phyloP scores from a whole-genome alignment of 2,888 invertebrate species.

The Ferrisia virgata region DNA sequence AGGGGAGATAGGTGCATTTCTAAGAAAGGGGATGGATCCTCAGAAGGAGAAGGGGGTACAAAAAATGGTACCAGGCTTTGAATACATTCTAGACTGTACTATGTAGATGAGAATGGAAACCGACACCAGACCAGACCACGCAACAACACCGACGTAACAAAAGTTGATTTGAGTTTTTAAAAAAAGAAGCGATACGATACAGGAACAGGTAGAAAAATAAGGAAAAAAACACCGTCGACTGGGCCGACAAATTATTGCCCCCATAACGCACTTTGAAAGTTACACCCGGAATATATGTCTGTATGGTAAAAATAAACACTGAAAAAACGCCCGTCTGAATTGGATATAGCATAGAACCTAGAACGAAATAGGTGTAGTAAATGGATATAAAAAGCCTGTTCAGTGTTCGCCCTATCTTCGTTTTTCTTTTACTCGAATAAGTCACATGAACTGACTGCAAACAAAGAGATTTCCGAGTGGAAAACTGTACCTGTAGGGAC shows the following conservation, averaged over 20 bases:
- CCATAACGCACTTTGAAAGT: conserved; percentile 28
- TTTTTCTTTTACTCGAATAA: background rate
- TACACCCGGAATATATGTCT: background rate
- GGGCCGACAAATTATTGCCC: conserved; percentile 27
- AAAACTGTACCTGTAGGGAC: background rate
- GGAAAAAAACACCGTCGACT: conserved; percentile 29
- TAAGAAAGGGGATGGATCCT: no score
- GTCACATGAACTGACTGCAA: background rate
- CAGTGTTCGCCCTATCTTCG: background rate
- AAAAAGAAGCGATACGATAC: background rate
- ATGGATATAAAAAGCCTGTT: conserved; percentile 18
- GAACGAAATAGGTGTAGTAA: conserved; percentile 18
- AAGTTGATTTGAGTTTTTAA: conserved; percentile 22
- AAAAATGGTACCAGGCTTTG: no score
- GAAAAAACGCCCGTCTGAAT: background rate
- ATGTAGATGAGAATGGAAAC: no score
- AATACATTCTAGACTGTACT: no score
- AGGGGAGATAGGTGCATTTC: no score
- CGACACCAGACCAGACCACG: background rate
- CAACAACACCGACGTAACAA: background rate
- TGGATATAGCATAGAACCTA: background rate
- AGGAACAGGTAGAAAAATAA: background rate
- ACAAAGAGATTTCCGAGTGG: background rate
- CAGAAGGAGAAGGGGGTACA: no score
- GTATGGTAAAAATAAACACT: conserved; percentile 3